These are phyloP conservation scores for Stichodactyla mertensii DNA, from an alignment of 64 coral and sea anemone species.

Conservation along the genomic window DNA sequence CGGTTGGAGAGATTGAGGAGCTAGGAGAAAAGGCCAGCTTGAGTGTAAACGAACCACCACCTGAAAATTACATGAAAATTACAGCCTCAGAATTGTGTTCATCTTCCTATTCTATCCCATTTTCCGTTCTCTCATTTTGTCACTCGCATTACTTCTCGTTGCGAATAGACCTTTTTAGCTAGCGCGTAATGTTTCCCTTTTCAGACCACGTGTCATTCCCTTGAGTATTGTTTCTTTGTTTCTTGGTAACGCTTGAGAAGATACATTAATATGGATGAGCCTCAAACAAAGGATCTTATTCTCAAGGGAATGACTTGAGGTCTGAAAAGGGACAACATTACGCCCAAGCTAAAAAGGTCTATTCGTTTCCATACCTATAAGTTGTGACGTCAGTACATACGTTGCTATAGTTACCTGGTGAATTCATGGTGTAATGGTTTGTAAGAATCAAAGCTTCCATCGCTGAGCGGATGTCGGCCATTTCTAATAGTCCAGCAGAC, in stretches of 20 bases:
- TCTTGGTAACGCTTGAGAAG: no score
- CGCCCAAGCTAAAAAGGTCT: no score
- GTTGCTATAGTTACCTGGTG: constrained; percentile 74
- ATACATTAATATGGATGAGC: no score
- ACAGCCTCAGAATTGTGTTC: neutral
- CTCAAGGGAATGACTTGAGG: no score
- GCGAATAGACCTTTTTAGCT: no score
- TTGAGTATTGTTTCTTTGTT: no score
- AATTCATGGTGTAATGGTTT: constrained; percentile 95
- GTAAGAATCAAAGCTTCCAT: constrained; percentile 94
- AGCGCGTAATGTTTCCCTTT: no score
- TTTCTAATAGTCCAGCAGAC: constrained; percentile 89
- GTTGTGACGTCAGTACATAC: neutral
- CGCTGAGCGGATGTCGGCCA: constrained; percentile 89
- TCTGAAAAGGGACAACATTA: no score
- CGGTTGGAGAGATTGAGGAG: constrained; percentile 90
- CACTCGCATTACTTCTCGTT: no score
- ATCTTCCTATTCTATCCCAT: neutral
- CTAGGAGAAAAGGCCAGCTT: constrained; percentile 98
- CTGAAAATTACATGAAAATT: constrained; percentile 21
- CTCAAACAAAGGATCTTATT: no score
- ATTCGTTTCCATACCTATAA: neutral
- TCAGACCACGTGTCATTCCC: no score
- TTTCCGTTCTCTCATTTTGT: neutral
- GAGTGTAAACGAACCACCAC: constrained; percentile 89